phyloP scores from a whole-genome alignment of 2,113 vertebrate genomes.

The Empidonax alnorum region DNA sequence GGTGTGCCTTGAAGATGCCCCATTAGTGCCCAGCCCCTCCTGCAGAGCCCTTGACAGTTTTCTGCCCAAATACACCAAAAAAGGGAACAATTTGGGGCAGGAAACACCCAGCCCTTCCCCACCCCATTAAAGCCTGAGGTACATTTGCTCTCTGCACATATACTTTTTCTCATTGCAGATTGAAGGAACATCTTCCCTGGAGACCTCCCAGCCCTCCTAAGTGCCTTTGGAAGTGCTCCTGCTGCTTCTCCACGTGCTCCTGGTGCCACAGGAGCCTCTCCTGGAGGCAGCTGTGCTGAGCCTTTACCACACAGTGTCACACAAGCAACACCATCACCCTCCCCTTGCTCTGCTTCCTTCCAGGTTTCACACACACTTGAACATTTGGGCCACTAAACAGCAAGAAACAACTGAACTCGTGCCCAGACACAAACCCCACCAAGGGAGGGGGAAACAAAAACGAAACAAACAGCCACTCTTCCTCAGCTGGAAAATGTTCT shows the following conservation, averaged over 20 bases:
- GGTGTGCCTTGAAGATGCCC: background rate
- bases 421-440: background rate
- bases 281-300: background rate
- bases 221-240: background rate
- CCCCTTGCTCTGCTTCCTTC: background rate
- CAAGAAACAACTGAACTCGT: background rate
- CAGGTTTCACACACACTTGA: background rate
- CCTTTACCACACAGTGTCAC: background rate
- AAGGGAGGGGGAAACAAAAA: background rate
- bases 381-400: background rate
- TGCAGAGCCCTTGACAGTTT: background rate
- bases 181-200: background rate
- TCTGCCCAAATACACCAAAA: background rate
- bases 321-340: background rate
- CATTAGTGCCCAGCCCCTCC: background rate
- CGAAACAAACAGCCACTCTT: background rate
- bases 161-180: background rate
- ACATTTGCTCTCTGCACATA: background rate
- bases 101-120: background rate
- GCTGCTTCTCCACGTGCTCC: background rate
- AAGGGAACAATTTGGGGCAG: background rate
- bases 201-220: background rate
- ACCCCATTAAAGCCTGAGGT: background rate
- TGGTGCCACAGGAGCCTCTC: background rate
- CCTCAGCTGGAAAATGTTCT: background rate